These are phyloP conservation scores for Eugnorisma glareosa DNA, from an alignment of 2,888 invertebrate species.

Conservation along the genomic window DNA sequence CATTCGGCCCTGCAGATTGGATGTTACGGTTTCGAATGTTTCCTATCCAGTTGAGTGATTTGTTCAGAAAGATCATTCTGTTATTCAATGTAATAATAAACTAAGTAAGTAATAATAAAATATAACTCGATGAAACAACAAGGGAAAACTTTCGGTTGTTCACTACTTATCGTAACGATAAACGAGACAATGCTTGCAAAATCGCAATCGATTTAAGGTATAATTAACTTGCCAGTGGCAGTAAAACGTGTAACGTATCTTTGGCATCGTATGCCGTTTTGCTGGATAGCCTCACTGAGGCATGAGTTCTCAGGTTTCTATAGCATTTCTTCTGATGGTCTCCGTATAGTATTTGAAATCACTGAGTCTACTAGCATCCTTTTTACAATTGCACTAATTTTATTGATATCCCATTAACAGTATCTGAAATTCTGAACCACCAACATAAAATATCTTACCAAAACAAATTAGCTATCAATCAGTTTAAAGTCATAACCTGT, in stretches of 20 bases:
- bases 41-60: not conserved
- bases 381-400: not conserved
- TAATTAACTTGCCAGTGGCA: not conserved
- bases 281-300: not conserved
- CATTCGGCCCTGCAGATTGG: not conserved
- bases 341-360: not conserved
- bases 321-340: not conserved
- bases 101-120: too few species aligned
- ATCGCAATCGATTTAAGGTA: not conserved
- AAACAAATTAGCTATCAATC: slow-evolving; percentile 8
- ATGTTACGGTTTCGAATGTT: not conserved
- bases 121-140: not conserved
- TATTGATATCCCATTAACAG: not conserved
- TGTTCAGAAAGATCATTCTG: not conserved
- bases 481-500: slow-evolving; percentile 15
- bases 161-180: not conserved
- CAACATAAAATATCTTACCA: not conserved
- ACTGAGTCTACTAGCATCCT: not conserved
- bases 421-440: too few species aligned
- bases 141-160: not conserved
- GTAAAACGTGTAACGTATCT: not conserved
- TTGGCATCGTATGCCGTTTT: not conserved
- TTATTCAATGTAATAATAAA: too few species aligned
- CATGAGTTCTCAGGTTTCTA: not conserved
- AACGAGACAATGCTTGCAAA: not conserved